These are phyloP conservation scores for Sylvia atricapilla DNA, from an alignment of 2,113 vertebrate species.

Conservation along the genomic window DNA sequence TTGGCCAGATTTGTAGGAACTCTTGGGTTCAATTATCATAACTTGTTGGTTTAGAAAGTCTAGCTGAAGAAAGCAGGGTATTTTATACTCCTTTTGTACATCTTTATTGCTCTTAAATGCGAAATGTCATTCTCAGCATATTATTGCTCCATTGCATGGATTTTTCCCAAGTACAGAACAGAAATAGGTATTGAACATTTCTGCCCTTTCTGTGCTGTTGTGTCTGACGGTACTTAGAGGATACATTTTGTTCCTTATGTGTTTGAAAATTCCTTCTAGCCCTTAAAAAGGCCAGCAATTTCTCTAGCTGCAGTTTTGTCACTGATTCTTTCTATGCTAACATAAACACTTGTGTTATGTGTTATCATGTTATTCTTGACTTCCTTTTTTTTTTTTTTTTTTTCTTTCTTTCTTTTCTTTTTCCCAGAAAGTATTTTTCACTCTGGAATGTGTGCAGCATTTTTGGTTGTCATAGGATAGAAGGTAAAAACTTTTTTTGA, in stretches of 20 bases:
- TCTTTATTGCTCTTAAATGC: neutral
- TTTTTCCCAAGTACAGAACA: neutral
- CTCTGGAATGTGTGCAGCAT: neutral
- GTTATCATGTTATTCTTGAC: neutral
- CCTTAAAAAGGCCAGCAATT: neutral
- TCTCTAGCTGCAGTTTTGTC: neutral
- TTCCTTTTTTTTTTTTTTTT: neutral
- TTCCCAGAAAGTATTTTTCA: neutral
- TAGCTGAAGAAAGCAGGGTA: neutral
- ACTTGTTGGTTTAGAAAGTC: neutral
- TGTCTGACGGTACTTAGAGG: neutral
- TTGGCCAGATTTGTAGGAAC: neutral
- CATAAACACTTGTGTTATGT: neutral
- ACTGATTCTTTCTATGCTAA: neutral
- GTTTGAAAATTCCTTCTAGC: neutral
- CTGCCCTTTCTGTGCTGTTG: neutral
- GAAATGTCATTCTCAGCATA: neutral
- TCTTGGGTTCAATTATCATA: neutral
- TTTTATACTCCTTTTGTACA: neutral
- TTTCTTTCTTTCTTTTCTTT: neutral
- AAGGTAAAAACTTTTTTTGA: neutral
- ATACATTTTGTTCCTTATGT: neutral
- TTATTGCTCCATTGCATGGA: neutral
- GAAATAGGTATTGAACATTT: conserved; percentile 4
- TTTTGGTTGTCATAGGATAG: neutral